A percentile compares a stretch with the other conserved stretches of the same genome.
Conservation (phyloP, 2,113 vertebrate genomes). For the Colossoma macropomum region DNA sequence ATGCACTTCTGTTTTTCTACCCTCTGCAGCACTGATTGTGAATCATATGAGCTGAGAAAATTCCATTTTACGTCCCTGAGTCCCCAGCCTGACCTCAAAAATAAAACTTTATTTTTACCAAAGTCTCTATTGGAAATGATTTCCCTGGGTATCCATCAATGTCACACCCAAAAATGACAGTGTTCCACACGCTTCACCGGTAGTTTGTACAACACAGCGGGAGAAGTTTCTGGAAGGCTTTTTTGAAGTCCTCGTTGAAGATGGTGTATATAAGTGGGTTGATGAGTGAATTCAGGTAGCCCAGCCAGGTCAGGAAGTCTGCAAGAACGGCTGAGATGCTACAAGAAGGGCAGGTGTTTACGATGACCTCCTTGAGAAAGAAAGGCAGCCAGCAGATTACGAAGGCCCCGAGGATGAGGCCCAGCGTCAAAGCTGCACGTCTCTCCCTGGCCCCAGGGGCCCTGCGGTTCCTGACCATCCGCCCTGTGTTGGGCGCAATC, state of each 20-base stretch:
- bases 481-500: slow-evolving; percentile 64
- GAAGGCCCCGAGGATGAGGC: slow-evolving; percentile 86
- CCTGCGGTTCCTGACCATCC: slow-evolving; percentile 79
- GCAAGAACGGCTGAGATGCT: slow-evolving; percentile 83
- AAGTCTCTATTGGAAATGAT: background rate
- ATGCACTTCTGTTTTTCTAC: background rate
- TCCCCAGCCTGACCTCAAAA: background rate
- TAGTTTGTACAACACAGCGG: slow-evolving; percentile 72
- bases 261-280: slow-evolving; percentile 78
- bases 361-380: slow-evolving; percentile 88
- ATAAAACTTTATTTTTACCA: background rate
- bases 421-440: slow-evolving; percentile 84
- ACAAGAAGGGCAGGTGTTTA: slow-evolving; percentile 83
- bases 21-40: background rate
- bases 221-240: slow-evolving; percentile 88
- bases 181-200: slow-evolving; percentile 6
- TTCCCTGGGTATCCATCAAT: background rate
- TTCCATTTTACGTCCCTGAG: background rate
- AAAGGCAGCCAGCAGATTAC: slow-evolving; percentile 67
- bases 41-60: background rate
- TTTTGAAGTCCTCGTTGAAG: slow-evolving; percentile 91
- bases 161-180: background rate
- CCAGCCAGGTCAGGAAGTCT: slow-evolving; percentile 87
- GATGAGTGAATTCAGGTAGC: slow-evolving; percentile 57
- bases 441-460: slow-evolving; percentile 83